Evolutionary conservation across 2,888 invertebrate species (phyloP).

Genomic region (Thelaira solivaga): DNA sequence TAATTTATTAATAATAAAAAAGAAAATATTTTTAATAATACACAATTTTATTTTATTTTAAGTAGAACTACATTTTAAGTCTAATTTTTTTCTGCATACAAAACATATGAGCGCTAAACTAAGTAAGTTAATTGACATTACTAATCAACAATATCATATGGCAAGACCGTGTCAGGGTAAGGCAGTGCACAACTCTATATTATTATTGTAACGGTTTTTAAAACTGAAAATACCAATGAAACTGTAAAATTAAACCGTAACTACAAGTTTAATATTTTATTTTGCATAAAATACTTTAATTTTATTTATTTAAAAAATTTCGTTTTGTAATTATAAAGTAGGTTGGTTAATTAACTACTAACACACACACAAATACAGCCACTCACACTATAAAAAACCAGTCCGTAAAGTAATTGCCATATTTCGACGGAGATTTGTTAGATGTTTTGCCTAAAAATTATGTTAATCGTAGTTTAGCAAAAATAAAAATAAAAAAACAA

Average conservation of each 20-base stretch:
- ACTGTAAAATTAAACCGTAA: not conserved
- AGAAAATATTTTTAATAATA: too few relatives aligned
- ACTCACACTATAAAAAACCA: not conserved
- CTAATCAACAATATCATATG: not conserved
- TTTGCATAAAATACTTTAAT: too few relatives aligned
- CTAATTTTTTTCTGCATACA: not conserved
- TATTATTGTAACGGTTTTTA: not conserved
- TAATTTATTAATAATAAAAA: too few relatives aligned
- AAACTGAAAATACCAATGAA: not conserved
- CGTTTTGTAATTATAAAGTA: slow-evolving; percentile 7
- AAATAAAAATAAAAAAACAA: slow-evolving; percentile 11
- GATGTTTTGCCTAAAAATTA: slow-evolving; percentile 51
- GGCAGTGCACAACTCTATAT: not conserved
- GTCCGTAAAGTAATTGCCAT: slow-evolving; percentile 9
- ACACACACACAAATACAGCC: not conserved
- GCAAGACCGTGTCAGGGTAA: not conserved
- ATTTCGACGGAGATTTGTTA: slow-evolving; percentile 38
- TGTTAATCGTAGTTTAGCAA: slow-evolving; percentile 43
- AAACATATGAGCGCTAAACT: too few relatives aligned
- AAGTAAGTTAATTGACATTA: slow-evolving; percentile 28
- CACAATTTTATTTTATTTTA: too few relatives aligned
- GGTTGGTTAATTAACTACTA: slow-evolving; percentile 16
- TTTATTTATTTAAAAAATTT: not conserved
- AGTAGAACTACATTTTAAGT: too few relatives aligned
- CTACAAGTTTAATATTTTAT: too few relatives aligned